Percentiles rank a stretch among this genome's conserved stretches.
These are phyloP conservation scores for Parus major DNA, from an alignment of 2,113 vertebrate genomes.

Conservation along the genomic window DNA sequence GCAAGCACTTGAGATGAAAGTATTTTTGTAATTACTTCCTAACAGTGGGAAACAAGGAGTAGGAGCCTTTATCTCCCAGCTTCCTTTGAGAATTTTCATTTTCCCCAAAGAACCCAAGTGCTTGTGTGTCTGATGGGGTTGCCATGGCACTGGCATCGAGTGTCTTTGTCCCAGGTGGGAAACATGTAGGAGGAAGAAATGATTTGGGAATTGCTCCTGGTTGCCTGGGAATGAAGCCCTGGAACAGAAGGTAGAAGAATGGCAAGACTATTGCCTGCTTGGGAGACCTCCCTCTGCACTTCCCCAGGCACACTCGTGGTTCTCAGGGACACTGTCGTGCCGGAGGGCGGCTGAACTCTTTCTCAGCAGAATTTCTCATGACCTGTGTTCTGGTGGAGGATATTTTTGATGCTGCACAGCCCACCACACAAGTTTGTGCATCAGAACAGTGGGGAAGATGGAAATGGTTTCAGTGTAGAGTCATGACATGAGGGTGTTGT, in stretches of 20 bases:
- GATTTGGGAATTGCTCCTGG: slow-evolving; percentile 77
- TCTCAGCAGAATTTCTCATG: slow-evolving; percentile 61
- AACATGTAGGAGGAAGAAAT: slow-evolving; percentile 76
- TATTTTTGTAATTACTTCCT: slow-evolving; percentile 78
- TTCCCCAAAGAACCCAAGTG: slow-evolving; percentile 65
- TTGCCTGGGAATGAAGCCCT: slow-evolving; percentile 80
- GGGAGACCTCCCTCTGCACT: slow-evolving; percentile 27
- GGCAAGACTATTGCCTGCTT: slow-evolving; percentile 56
- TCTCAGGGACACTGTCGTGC: neutral
- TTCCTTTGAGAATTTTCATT: slow-evolving; percentile 78
- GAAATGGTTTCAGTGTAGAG: neutral
- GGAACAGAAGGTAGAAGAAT: slow-evolving; percentile 65
- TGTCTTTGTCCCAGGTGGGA: slow-evolving; percentile 86
- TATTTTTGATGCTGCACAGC: neutral
- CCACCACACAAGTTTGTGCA: neutral
- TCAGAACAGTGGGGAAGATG: neutral
- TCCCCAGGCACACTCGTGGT: neutral
- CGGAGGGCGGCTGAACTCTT: neutral
- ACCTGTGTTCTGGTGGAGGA: slow-evolving; percentile 21
- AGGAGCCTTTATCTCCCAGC: slow-evolving; percentile 71
- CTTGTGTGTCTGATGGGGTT: slow-evolving; percentile 74
- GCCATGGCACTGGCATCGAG: slow-evolving; percentile 72
- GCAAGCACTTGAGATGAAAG: slow-evolving; percentile 60
- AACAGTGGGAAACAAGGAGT: slow-evolving; percentile 71
- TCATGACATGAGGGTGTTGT: neutral